Evolutionary conservation across 2,797 vertebrate species (phyloP), one percentile per base, ranked within the genome.

Genomic region (Gouania willdenowi): DNA sequence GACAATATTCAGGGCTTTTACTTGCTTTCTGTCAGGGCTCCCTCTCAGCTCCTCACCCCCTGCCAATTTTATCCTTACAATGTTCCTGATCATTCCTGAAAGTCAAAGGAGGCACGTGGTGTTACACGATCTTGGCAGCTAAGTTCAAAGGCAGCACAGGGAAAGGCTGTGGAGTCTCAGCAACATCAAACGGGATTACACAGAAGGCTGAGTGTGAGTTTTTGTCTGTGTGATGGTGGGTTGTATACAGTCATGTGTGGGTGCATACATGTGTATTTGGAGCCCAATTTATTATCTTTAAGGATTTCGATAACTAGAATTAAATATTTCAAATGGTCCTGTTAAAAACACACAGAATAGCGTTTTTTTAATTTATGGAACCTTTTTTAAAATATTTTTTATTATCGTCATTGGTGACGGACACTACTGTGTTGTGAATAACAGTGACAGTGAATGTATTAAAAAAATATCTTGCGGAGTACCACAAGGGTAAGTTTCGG

Each of bases 1-100:
- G 81, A 86, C 77, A 84, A 80, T 83, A 75, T 64, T 75, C 38
- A 5, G 75, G 61, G 37, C 54, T 58, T 58, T 43, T 33, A 15
- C 53, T 55, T 9, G 12, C 55, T 74, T 76, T 75, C 57, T 75
- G 60, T 74, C 57, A 46, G 40, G 39, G 47, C 58, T 63, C 53
- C 72, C 68, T 51, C 68, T 68, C 66, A 27, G 49, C 71, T 45
- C 43, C 47, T 53, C 66, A 36, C 57, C 49, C 46, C 36, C 60
- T 36, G 69, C 51, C 63, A 80, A 70, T 79, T 82, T 82, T 72
- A 77, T 75, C 79, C 75, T 84, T 71, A 77, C 57, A 74, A 82
- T 77, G 82, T 78, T 75, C 68, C 73, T 49, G 75, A 81, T 84
- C 76, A 77, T 71, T 82, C 75, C 71, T 59, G 70, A 77, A 58